phyloP scores from a whole-genome alignment of 2,113 vertebrate species.

The Chaetorhynchus papuensis region DNA sequence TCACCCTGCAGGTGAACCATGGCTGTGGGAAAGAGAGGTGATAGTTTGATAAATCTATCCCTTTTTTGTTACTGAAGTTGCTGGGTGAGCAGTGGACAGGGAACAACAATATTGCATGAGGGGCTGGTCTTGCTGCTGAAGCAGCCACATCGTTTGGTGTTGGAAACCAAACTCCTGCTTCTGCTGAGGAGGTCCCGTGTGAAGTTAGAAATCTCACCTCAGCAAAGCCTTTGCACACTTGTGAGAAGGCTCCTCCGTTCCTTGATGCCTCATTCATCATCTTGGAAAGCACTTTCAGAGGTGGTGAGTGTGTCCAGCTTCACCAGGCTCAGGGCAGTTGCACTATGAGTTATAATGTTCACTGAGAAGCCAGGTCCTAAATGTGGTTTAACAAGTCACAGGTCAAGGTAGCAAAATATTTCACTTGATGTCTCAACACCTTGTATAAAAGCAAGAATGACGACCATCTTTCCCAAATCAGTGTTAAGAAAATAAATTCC shows the following conservation, averaged over 20 bases:
- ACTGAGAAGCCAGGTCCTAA: not conserved
- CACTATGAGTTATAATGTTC: rapidly evolving
- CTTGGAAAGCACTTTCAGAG: not conserved
- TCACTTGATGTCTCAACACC: not conserved
- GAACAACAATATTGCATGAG: rapidly evolving
- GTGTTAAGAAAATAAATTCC: not conserved
- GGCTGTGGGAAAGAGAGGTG: not conserved
- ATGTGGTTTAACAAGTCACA: not conserved
- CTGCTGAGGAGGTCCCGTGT: not conserved
- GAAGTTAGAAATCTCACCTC: not conserved
- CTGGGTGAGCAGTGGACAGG: not conserved
- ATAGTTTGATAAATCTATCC: not conserved
- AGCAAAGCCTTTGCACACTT: not conserved
- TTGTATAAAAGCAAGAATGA: not conserved
- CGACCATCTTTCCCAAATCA: not conserved
- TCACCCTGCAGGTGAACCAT: not conserved
- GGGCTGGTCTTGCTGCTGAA: not conserved
- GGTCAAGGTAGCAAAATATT: not conserved
- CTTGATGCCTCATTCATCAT: not conserved
- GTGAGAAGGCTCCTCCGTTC: not conserved
- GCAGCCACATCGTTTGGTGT: rapidly evolving
- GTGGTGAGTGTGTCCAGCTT: not conserved
- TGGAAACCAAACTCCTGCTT: rapidly evolving
- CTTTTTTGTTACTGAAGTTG: not conserved
- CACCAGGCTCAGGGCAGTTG: not conserved